These are phyloP conservation scores for Pantala flavescens DNA, from an alignment of 1,140 invertebrate genomes.

Conservation along the genomic window DNA sequence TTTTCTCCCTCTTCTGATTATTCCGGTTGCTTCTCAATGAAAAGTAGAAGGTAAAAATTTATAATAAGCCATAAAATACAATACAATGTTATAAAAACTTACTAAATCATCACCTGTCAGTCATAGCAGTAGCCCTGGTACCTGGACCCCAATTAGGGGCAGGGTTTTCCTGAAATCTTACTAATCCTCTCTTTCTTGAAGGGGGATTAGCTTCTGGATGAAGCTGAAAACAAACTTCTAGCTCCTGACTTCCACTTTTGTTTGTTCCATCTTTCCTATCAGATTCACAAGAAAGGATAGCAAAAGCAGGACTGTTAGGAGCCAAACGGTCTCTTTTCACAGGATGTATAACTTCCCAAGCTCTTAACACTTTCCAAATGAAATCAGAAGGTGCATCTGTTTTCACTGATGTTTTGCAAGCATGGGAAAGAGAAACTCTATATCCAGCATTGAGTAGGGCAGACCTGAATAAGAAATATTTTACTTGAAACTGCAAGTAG, in stretches of 20 bases:
- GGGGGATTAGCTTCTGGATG: constrained; percentile 67
- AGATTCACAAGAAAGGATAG: constrained; percentile 42
- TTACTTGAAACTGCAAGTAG: constrained; percentile 13
- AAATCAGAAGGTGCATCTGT: constrained; percentile 79
- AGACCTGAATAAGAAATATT: constrained; percentile 51
- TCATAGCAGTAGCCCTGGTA: constrained; percentile 53
- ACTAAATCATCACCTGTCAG: neutral
- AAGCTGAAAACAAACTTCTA: constrained; percentile 50
- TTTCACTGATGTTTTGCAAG: constrained; percentile 78
- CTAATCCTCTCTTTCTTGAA: constrained; percentile 58
- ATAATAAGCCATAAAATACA: too few species aligned
- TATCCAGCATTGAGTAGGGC: constrained; percentile 90
- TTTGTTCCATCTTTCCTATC: neutral
- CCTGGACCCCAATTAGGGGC: constrained; percentile 82
- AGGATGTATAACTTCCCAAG: constrained; percentile 63
- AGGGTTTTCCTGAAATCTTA: constrained; percentile 82
- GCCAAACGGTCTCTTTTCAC: constrained; percentile 40
- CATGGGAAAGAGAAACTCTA: constrained; percentile 85
- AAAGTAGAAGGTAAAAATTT: too few species aligned
- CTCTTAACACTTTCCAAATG: constrained; percentile 87
- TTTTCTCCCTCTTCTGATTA: too few species aligned
- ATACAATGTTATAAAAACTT: too few species aligned
- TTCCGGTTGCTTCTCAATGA: too few species aligned
- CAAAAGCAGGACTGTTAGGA: constrained; percentile 40
- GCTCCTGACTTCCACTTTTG: neutral